Evolutionary conservation across 2,888 invertebrate genomes (phyloP).

Genomic region (Melikaiella ostensackeni): DNA sequence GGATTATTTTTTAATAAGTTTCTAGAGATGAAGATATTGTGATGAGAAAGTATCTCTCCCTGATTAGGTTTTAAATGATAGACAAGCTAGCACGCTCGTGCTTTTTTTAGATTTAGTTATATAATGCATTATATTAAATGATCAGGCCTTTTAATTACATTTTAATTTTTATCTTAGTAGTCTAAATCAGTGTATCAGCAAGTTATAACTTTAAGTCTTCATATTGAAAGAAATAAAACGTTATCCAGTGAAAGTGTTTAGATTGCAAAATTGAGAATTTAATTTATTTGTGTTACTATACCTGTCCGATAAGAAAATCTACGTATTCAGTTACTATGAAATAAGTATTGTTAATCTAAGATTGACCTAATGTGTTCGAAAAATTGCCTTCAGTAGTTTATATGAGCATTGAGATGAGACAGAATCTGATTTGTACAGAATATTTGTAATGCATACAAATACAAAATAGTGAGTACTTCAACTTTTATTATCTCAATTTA

Average conservation of each 20-base stretch:
- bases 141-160: neutral
- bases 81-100: neutral
- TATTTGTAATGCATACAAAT: neutral
- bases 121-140: neutral
- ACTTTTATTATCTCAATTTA: neutral
- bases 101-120: neutral
- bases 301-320: neutral
- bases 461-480: neutral
- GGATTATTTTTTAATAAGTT: neutral
- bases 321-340: neutral
- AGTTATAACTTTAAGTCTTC: neutral
- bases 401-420: neutral
- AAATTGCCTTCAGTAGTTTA: neutral
- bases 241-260: neutral
- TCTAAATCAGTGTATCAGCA: neutral
- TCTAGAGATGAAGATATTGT: conserved; percentile 16
- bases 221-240: neutral
- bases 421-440: neutral
- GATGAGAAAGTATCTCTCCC: neutral
- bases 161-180: neutral
- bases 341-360: neutral
- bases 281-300: neutral
- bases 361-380: neutral
- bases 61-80: neutral
- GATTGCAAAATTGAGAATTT: neutral